A percentile compares a stretch with the other conserved stretches of the same genome.
These are phyloP conservation scores for Gyps fulvus DNA, from an alignment of 2,113 vertebrate genomes.

Conservation along the genomic window DNA sequence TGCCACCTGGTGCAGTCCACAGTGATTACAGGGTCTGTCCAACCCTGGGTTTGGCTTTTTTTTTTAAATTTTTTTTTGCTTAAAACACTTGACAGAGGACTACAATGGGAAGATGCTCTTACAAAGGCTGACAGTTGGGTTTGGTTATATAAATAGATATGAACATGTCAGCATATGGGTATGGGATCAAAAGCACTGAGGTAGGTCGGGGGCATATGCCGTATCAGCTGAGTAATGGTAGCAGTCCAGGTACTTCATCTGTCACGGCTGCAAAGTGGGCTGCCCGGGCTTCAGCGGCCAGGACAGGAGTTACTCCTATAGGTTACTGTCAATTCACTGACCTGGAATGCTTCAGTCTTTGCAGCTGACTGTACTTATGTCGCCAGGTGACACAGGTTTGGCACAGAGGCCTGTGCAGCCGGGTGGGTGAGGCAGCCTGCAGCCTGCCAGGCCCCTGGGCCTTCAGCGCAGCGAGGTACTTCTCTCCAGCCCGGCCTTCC, in stretches of 20 bases:
- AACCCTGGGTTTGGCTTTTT: not conserved
- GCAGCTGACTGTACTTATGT: not conserved
- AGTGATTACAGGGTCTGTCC: not conserved
- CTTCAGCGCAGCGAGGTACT: rapidly evolving
- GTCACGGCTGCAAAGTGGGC: not conserved
- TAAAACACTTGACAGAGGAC: not conserved
- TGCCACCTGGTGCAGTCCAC: conserved; percentile 4
- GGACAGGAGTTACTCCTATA: not conserved
- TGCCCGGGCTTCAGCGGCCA: not conserved
- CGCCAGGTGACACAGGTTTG: not conserved
- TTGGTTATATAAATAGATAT: not conserved
- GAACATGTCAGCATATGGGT: not conserved
- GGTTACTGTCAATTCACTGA: not conserved
- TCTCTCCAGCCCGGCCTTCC: not conserved
- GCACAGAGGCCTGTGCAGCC: rapidly evolving
- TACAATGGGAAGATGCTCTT: not conserved
- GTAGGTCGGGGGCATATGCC: rapidly evolving
- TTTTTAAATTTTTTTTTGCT: no score
- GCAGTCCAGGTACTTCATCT: rapidly evolving
- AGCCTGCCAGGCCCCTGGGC: no score
- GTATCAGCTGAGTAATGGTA: rapidly evolving
- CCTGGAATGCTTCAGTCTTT: not conserved
- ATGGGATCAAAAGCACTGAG: not conserved
- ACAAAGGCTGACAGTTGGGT: not conserved
- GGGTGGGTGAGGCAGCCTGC: not conserved